Conservation (phyloP, 2,888 invertebrate genomes). For the Cenopis cana region DNA sequence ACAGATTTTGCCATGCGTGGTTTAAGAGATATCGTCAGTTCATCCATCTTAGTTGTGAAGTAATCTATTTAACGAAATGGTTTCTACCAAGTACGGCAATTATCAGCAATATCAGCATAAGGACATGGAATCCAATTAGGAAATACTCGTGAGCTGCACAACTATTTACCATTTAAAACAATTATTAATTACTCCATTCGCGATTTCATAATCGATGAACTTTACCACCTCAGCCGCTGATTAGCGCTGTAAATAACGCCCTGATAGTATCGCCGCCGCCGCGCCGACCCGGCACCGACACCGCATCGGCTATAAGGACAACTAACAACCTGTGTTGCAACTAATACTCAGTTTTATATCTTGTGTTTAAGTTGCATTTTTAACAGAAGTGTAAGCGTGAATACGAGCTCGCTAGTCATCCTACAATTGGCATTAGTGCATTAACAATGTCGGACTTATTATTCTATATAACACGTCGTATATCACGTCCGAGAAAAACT, state of each 20-base stretch:
- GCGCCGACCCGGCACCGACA: conserved; percentile 20
- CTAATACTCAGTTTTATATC: background rate
- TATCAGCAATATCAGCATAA: conserved; percentile 6
- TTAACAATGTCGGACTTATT: conserved; percentile 32
- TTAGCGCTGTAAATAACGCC: conserved; percentile 33
- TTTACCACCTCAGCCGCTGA: conserved; percentile 35
- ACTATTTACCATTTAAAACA: conserved; percentile 29
- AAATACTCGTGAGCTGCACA: conserved; percentile 3
- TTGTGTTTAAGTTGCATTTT: background rate
- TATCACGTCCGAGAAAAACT: conserved; percentile 38
- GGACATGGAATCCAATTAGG: conserved; percentile 30
- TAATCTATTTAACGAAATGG: background rate
- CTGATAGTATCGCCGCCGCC: conserved; percentile 32
- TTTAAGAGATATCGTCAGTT: no score
- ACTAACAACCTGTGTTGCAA: background rate
- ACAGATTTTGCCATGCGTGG: no score
- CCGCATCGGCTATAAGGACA: conserved; percentile 1
- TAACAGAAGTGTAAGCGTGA: background rate
- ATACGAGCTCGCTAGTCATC: background rate
- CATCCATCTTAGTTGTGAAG: background rate
- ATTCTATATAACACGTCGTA: conserved; percentile 35
- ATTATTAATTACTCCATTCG: conserved; percentile 30
- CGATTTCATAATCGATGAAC: conserved; percentile 42
- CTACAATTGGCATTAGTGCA: conserved; percentile 27
- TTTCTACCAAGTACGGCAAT: background rate